Evolutionary conservation across 2,797 vertebrate species (phyloP).

Genomic region (Rhyacichthys aspro): DNA sequence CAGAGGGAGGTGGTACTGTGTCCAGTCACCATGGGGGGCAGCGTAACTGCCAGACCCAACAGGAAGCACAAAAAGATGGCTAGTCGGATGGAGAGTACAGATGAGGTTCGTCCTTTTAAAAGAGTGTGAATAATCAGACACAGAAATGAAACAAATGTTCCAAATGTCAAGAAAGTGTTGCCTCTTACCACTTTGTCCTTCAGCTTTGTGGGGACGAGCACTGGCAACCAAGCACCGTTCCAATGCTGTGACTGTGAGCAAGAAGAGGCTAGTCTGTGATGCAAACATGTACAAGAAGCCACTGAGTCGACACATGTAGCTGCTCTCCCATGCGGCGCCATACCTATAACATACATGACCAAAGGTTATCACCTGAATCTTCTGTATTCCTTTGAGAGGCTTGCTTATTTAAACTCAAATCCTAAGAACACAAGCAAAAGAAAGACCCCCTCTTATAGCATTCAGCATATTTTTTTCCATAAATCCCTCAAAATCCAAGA

Average conservation of each 20-base stretch:
- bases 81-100: slow-evolving; percentile 58
- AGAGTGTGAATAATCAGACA: not conserved
- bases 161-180: not conserved
- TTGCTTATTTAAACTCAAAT: not conserved
- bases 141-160: too few relatives aligned
- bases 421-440: not conserved
- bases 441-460: not conserved
- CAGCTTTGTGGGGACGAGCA: slow-evolving; percentile 56
- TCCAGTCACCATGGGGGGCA: slow-evolving; percentile 82
- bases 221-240: slow-evolving; percentile 83
- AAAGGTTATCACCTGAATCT: not conserved
- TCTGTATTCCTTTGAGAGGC: not conserved
- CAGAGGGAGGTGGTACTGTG: slow-evolving; percentile 87
- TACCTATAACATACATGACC: slow-evolving; percentile 63
- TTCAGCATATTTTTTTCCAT: too few relatives aligned
- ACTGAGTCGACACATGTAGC: slow-evolving; percentile 84
- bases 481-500: too few relatives aligned
- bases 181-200: slow-evolving; percentile 53
- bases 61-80: slow-evolving; percentile 78
- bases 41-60: slow-evolving; percentile 81
- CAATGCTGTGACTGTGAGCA: slow-evolving; percentile 87
- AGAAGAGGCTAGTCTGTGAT: slow-evolving; percentile 88
- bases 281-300: slow-evolving; percentile 89
- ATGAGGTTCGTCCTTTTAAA: slow-evolving; percentile 23
- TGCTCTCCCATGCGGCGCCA: slow-evolving; percentile 88